Base-by-base conservation (phyloP, 2,113 vertebrate genomes). In the Falcunculus frontatus region DNA sequence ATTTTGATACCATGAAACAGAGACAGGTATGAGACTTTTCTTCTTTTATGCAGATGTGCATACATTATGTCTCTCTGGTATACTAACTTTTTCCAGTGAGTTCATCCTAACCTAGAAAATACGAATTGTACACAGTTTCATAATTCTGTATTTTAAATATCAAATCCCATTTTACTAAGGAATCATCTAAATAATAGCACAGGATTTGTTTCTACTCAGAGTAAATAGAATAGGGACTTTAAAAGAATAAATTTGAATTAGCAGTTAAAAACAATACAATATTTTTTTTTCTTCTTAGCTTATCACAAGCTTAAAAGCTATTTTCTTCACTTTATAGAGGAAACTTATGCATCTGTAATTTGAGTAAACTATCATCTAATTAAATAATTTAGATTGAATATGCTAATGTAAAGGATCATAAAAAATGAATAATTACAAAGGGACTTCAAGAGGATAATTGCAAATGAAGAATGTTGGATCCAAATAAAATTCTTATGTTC, bases 301-400 rank as follows among this genome's bases (percentile, higher is more conserved):
- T 87, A 92, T 73, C 88, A 84, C 74, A 95, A 87, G 53, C 53
- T 96, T 39, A 93, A 87, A 97, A 93, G 78, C 73, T 75, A 8
- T 96, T 96, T 97, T 95, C 94, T 87, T 79, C 13, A 94, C 42
- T 69, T 93, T 92, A 90, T 27, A 85, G 23, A 73, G 80, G 91
- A 97, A 97, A 97, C 16, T 86, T 97, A 95, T 81, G 95, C 89
- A 96, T 97, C 95, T 96, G 73, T 97, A 97, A 97, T 97, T 97
- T 96, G 95, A 96, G 90, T 92, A 97, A 98, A 96, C 87, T 84
- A 94, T 96, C 70, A 89, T 82, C 94, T 96, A 98, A 98, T 97
- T 98, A 97, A 97, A 96, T 73, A 95, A 96, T 96, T 97, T 97
- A 97, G 92, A 97, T 96, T 98, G 94, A 97, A 96, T 97, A 96